Percentiles rank a stretch among this genome's conserved stretches.
Evolutionary conservation across 2,113 vertebrate genomes (phyloP).

Genomic region (Gopherus evgoodei): DNA sequence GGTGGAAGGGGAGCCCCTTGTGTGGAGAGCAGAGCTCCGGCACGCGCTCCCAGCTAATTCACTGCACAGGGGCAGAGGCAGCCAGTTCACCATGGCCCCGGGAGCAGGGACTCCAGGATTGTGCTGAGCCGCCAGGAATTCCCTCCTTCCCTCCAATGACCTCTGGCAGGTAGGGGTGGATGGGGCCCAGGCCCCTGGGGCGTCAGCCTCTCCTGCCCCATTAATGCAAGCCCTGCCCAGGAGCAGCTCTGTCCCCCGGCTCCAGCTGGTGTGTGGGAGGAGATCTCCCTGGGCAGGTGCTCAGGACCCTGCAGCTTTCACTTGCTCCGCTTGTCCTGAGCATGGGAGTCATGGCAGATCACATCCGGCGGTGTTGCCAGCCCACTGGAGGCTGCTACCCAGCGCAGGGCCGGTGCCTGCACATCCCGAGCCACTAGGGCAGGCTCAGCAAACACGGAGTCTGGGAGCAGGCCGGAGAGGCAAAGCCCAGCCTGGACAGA

Average conservation of each 20-base stretch:
- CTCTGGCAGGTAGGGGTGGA: neutral
- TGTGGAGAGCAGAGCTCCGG: neutral
- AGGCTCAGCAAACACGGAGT: neutral
- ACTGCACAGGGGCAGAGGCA: neutral
- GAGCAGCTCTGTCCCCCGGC: too few species aligned
- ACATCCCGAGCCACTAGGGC: neutral
- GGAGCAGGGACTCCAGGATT: neutral
- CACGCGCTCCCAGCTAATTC: neutral
- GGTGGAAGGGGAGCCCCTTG: neutral
- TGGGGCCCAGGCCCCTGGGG: neutral
- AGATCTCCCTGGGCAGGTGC: neutral
- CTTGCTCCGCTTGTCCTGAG: neutral
- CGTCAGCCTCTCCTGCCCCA: neutral
- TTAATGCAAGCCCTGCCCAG: neutral
- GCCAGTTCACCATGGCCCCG: neutral
- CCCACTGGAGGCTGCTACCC: too few species aligned
- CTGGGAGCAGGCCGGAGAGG: neutral
- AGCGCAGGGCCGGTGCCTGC: too few species aligned
- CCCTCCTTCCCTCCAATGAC: neutral
- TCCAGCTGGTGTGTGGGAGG: neutral
- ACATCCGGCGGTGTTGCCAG: too few species aligned
- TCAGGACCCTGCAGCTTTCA: neutral
- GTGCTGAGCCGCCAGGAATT: neutral
- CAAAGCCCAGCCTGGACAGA: neutral
- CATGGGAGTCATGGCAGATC: neutral